Evolutionary conservation across 2,113 vertebrate species (phyloP), one percentile per base, ranked within the genome.

Genomic region (Trochalopteron elliotii): DNA sequence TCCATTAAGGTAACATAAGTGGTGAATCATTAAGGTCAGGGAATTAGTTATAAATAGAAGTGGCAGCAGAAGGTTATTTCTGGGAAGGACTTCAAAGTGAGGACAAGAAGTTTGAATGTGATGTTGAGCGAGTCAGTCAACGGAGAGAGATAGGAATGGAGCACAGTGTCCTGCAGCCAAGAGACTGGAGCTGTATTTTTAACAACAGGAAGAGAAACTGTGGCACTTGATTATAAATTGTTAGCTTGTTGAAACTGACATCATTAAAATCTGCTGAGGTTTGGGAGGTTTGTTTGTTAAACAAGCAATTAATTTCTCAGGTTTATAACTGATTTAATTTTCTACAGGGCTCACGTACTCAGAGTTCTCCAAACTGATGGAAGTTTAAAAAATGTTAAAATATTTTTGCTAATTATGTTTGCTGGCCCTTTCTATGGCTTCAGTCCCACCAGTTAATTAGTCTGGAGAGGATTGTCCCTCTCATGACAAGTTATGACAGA

Each of bases 1-100:
- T 76, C n/a, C 45, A 14, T 83, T 53, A 53, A 61, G 75, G 27
- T 42, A 45, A 50, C 4, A 2, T 53, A 64, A 80, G 27, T 50
- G 42, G 63, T 55, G 85, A 72, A 70, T 56, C 49, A 30, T 47
- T 74, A 65, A 81, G 86, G 83, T 57, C 49, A 65, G 31, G 35
- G 63, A 85, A 71, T 11, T 35, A 60, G 45, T 42, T 94, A 91
- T 82, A 95, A 94, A 94, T 71, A 93, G 84, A 72, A 87, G 31
- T 42, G 74, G 42, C 53, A 67, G 49, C 53, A 82, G 87, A 64
- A 79, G 45, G 69, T 83, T 91, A 76, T 72, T 93, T 69, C 57
- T 91, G 63, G 84, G 77, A 63, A 56, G 70, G 63, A 57, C 55
- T 89, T 93, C 61, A 57, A 65, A 56, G 78, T 9, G 33, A 91